Percentiles rank a stretch among this genome's conserved stretches.
These are phyloP conservation scores for Notothenia coriiceps DNA, from an alignment of 2,113 vertebrate genomes.

Conservation along the genomic window DNA sequence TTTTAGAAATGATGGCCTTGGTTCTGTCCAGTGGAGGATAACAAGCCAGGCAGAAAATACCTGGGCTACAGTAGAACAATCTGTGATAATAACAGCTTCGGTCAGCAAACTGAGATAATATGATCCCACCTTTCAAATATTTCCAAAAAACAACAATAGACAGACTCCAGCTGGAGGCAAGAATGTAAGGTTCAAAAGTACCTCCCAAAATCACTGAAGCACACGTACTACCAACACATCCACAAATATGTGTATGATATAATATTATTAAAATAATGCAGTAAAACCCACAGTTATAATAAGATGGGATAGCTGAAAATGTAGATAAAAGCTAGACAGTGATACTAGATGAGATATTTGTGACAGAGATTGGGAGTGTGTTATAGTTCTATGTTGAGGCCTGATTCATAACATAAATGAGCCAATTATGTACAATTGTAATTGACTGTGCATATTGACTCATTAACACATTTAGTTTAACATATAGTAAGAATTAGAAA, in stretches of 20 bases:
- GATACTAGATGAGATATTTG: background rate
- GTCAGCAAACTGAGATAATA: constrained; percentile 6
- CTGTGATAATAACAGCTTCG: constrained; percentile 48
- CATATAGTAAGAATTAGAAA: background rate
- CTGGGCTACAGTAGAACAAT: constrained; percentile 28
- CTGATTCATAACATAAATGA: no score
- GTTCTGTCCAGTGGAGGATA: constrained; percentile 60
- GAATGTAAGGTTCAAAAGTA: background rate
- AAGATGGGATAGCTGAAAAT: background rate
- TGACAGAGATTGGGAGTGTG: background rate
- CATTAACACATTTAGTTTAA: background rate
- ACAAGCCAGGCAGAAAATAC: constrained; percentile 42
- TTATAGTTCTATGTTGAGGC: no score
- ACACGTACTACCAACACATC: background rate
- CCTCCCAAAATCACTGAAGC: background rate
- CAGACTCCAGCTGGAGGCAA: background rate
- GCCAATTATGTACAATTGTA: constrained; percentile 2
- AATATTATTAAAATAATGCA: background rate
- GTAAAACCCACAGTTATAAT: background rate
- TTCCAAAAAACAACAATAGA: constrained; percentile 25
- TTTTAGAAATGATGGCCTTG: constrained; percentile 71
- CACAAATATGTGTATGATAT: background rate
- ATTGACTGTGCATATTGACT: background rate
- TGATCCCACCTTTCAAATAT: constrained; percentile 24
- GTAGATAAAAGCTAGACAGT: background rate